Evolutionary conservation across 2,797 vertebrate species (phyloP), one percentile per base, ranked within the genome.

Genomic region (Sebastolobus altivelis): DNA sequence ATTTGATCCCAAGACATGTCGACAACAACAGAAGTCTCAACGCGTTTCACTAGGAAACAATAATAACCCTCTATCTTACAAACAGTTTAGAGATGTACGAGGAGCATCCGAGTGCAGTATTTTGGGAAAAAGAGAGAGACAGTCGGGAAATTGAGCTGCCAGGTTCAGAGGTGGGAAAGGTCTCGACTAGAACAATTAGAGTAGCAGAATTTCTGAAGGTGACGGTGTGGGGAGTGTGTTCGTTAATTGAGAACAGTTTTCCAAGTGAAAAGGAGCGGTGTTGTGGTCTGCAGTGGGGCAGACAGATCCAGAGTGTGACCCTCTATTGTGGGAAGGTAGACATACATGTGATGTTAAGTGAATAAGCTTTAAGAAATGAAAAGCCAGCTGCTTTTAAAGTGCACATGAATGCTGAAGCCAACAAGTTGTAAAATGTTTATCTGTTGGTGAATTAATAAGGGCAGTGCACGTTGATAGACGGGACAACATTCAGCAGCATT

Each of bases 1-100:
- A 33, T 72, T 63, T 79, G 60, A 86, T 88, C 85, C 85, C 66
- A 43, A 66, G 72, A 72, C 82, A 65, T 38, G 58, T 56, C 43
- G 65, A 83, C 77, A 85, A 85, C 69, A 75, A 61, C 38, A 67
- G 4, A 77, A 71, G 56, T 37, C 40, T 38, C 60, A 79, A n/a
- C 11, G 56, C 20, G 58, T 77, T 76, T 60, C 56, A 68, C 54
- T 27, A 11, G 6, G 52, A 22, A 83, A 78, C 29, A 54, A 56
- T 52, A 63, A 79, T 74, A 71, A 66, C 16, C 63, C 59, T 70
- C 18, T 49, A 43, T 52, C 43, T 65, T 20, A 13, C 22, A 37
- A 16, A 49, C n/a, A 43, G 58, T 25, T 27, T 31, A 35, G 20
- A 63, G 14, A 22, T 58, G 33, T 18, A 43, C 3, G n/a, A 22